Base-by-base conservation (phyloP, 2,797 vertebrate genomes). In the Pangasius djambal region DNA sequence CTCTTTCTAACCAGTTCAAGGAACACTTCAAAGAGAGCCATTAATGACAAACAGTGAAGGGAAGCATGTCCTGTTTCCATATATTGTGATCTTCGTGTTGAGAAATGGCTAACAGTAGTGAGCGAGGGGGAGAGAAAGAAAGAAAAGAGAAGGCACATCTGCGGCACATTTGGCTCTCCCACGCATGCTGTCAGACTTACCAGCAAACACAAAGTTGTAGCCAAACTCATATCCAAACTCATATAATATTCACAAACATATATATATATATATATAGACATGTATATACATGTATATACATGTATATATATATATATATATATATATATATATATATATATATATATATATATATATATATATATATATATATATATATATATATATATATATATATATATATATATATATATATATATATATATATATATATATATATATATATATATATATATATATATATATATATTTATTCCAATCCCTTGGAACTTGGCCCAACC, bases 11-110 rank as follows among this genome's bases (percentile, higher is more conserved):
- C 90, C 86, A 91, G 89, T 85, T 65, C 86, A 88, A 89, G 82
- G 63, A 89, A 31, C 40, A 92, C 90, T 93, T 94, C 92, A 95
- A 94, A 94, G 91, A 77, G 13, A 34, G 31, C 28, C 92, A 90
- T 88, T 93, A 93, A 94, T 93, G 91, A 90, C 90, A 93, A 92
- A 85, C 89, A 94, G 87, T 44, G 84, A 90, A 59, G 61, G 90
- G 89, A 87, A 91, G 83, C 93, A 90, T 90, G 88, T 91, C 89
- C 91, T 91, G 82, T 92, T 90, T 91, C 90, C 90, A 92, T 90
- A 89, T 89, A 90, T 90, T 90, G 86, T 88, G 86, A 91, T 91
- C 86, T 89, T 85, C 86, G 50, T 67, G 87, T 90, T 88, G 85
- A 90, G 63, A 85, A 91, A 91, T 85, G 81, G 84, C 87, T 87